A percentile compares a stretch with the other conserved stretches of the same genome.
Conservation (phyloP, 2,888 invertebrate genomes). For the Acronicta aceris region DNA sequence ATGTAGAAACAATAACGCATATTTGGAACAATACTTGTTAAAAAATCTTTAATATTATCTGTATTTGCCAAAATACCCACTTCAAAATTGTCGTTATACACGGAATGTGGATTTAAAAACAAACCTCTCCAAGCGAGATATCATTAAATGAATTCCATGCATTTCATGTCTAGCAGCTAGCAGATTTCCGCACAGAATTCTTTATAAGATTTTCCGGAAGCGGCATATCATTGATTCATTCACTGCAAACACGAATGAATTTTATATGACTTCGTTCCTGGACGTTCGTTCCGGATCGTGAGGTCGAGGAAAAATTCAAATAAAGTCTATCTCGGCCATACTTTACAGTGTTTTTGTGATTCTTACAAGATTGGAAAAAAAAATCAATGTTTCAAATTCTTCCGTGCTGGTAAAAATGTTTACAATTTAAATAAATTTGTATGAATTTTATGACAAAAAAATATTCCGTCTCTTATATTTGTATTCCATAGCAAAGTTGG, state of each 20-base stretch:
- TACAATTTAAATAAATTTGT: not conserved
- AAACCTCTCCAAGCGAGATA: not conserved
- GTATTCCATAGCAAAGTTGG: no score
- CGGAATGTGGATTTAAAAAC: not conserved
- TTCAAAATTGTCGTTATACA: no score
- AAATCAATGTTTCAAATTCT: no score
- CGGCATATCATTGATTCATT: conserved; percentile 16
- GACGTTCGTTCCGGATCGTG: conserved; percentile 1
- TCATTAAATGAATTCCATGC: conserved; percentile 6
- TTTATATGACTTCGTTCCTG: conserved; percentile 16
- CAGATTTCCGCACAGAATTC: conserved; percentile 2
- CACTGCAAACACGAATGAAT: conserved; percentile 24
- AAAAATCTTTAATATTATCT: no score
- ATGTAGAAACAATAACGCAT: no score
- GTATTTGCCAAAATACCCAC: no score
- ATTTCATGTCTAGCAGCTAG: not conserved
- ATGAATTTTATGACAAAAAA: no score
- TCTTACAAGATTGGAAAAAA: no score
- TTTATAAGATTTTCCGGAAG: conserved; percentile 16
- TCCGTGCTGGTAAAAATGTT: no score
- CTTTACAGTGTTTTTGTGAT: not conserved
- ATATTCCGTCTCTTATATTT: no score
- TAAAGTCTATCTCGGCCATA: not conserved
- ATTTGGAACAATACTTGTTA: no score
- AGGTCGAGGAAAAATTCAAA: not conserved